Percentiles rank a stretch among this genome's conserved stretches.
Conservation (phyloP, 2,113 vertebrate genomes). For the Ptilorrhoa leucosticta region DNA sequence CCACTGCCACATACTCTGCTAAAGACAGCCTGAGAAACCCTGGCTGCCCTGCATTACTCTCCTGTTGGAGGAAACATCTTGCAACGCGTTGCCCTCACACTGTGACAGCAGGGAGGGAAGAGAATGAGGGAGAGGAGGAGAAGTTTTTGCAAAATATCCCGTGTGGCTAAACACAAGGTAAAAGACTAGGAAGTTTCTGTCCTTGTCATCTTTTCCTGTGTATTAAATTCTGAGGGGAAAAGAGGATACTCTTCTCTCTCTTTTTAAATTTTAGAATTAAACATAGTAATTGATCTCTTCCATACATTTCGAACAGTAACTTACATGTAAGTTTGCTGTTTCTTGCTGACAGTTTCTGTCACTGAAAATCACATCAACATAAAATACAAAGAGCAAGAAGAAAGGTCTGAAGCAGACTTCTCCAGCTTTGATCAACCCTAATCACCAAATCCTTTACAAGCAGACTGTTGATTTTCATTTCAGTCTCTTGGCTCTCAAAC, state of each 20-base stretch:
- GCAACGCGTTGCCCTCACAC: accelerated
- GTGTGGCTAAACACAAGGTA: background rate
- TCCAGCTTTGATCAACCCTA: background rate
- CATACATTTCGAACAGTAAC: background rate
- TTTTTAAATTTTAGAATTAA: background rate
- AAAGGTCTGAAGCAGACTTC: background rate
- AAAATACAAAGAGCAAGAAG: background rate
- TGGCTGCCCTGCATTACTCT: background rate
- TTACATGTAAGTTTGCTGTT: background rate
- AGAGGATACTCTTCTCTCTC: background rate
- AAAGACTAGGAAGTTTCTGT: background rate
- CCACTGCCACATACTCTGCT: background rate
- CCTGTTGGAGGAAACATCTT: background rate
- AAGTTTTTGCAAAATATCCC: background rate
- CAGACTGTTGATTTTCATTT: background rate
- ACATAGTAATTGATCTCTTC: background rate
- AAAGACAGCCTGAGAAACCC: background rate
- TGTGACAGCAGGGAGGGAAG: accelerated
- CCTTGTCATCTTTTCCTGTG: background rate
- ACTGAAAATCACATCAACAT: background rate
- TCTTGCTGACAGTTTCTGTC: background rate
- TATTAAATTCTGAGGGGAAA: background rate
- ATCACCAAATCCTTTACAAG: background rate
- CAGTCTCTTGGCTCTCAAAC: background rate
- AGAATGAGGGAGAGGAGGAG: background rate